Conservation (phyloP, 2,113 vertebrate genomes). For the Phalacrocorax pelagicus region DNA sequence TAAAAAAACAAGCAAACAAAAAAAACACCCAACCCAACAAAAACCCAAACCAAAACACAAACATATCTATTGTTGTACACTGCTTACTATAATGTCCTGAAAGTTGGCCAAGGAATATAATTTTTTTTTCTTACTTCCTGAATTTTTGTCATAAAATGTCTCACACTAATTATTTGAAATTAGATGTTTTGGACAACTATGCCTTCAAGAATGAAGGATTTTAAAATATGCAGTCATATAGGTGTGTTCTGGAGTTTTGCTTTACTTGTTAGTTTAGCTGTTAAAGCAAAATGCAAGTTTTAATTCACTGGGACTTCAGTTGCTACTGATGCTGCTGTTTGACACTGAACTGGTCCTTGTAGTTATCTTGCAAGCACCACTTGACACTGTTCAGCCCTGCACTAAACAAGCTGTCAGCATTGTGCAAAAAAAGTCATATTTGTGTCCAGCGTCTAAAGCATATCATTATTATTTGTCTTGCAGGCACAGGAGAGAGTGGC, state of each 20-base stretch:
- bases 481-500: constrained; percentile 87
- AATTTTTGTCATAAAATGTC: not conserved
- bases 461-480: constrained; percentile 48
- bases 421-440: not conserved
- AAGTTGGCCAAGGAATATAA: not conserved
- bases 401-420: not conserved
- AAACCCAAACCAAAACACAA: not conserved
- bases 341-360: not conserved
- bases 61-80: accelerated
- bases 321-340: not conserved
- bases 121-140: not conserved
- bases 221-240: not conserved
- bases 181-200: not conserved
- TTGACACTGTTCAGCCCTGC: not conserved
- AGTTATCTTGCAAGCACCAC: not conserved
- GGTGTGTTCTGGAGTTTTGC: not conserved
- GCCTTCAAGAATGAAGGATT: not conserved
- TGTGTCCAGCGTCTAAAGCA: constrained; percentile 11
- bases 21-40: not conserved
- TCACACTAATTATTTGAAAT: not conserved
- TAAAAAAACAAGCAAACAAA: not conserved
- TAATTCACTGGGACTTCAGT: not conserved
- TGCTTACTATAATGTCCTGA: not conserved
- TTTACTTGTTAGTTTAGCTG: not conserved
- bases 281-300: not conserved